Base-by-base conservation (phyloP, 2,113 vertebrate species). In the Sarotherodon lohbergeri region DNA sequence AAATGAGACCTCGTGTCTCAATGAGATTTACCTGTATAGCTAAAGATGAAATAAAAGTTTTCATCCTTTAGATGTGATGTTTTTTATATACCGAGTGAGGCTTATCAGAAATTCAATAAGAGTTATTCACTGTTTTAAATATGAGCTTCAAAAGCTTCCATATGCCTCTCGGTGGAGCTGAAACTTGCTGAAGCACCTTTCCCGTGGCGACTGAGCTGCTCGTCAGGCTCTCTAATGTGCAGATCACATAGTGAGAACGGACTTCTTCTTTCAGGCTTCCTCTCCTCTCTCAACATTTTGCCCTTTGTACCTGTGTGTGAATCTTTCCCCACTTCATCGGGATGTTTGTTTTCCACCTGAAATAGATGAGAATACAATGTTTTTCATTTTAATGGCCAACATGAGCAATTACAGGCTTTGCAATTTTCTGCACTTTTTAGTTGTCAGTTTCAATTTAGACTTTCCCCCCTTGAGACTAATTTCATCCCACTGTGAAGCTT, bases 221-320 rank as follows among this genome's bases (percentile, higher is more conserved):
- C 89, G 10, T 86, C 93, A 11, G 90, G 81, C 83, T 95, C 94
- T 27, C 80, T 92, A n/a, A 95, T 95, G 80, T 93, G 89, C 86
- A 95, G 92, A 57, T 91, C 90, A 71, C 86, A 90, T 6, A 29
- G 8, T 7, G 91, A 56, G 39, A 88, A 54, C 8, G 68, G 82
- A 83, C 11, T 73, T 71, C 56, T 86, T 79, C 59, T 86, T 19
- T 91, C 80, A 24, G 66, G 50, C n/a, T 16, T 76, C 68, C 14
- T 87, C 39, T 87, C 84, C 4, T 88, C 83, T 27, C 32, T 83
- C 5, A 32, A 17, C 3, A 1, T 36, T 71, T 71, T 76, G 9
- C 76, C 61, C 56, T 79, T 89, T 55, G 50, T 56, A 56, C 56
- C 59, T 66, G 66, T n/a, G 24, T 39, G 56, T 39, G 52, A 39